Conservation (phyloP, 2,888 invertebrate genomes). For the Sussaba pulchella region DNA sequence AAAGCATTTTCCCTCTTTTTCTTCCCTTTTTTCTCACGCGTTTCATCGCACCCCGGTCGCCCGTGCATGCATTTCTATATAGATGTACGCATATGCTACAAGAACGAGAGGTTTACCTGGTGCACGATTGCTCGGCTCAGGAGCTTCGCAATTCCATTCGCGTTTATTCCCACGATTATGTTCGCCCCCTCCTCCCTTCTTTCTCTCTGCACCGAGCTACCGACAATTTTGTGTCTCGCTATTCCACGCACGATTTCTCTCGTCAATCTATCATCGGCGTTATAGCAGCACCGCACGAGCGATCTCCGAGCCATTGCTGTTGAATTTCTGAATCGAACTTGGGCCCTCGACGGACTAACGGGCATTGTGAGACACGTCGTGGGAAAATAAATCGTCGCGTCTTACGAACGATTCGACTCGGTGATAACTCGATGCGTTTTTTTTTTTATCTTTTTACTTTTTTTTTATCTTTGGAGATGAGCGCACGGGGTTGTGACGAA, state of each 20-base stretch:
- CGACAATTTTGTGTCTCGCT: slow-evolving; percentile 24
- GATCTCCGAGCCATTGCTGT: slow-evolving; percentile 26
- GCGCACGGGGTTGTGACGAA: too few relatives aligned
- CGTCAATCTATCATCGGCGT: slow-evolving; percentile 43
- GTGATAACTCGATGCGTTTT: not conserved
- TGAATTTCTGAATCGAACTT: slow-evolving; percentile 40
- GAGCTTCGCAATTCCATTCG: slow-evolving; percentile 43
- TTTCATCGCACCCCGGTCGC: too few relatives aligned
- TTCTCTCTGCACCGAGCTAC: not conserved
- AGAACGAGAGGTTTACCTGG: not conserved
- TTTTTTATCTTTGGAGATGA: not conserved
- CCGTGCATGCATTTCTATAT: too few relatives aligned
- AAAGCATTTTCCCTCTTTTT: too few relatives aligned
- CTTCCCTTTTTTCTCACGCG: too few relatives aligned
- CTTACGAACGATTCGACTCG: not conserved
- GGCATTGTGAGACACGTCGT: not conserved
- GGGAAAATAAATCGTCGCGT: slow-evolving; percentile 28
- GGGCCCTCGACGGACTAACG: not conserved
- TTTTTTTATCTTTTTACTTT: not conserved
- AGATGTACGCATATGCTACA: not conserved
- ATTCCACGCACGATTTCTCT: slow-evolving; percentile 47
- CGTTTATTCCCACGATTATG: slow-evolving; percentile 53
- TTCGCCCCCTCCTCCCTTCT: not conserved
- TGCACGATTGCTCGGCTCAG: slow-evolving; percentile 18
- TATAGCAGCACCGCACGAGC: not conserved